Evolutionary conservation across 23 tunicate genomes (phyloP).

Genomic region (Clavelina lepadiformis): DNA sequence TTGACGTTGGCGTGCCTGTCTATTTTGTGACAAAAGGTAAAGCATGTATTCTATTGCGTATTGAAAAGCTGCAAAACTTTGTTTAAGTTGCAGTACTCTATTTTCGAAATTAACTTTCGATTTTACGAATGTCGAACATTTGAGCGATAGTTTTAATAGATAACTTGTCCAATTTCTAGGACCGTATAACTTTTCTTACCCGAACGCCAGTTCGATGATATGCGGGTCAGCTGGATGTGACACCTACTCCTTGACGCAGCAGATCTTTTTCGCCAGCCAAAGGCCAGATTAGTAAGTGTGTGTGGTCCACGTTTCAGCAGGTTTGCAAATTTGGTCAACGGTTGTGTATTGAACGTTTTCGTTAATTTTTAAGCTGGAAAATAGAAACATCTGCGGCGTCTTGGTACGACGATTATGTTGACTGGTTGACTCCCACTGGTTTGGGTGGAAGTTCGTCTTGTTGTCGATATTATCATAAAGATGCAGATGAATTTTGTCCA

Average conservation of each 20-base stretch:
- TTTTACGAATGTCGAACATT: not conserved
- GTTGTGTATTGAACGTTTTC: too few relatives aligned
- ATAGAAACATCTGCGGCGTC: constrained; percentile 91
- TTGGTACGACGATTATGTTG: constrained; percentile 97
- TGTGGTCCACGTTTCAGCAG: not conserved
- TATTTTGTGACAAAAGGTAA: constrained; percentile 94
- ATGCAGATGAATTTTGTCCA: constrained; percentile 66
- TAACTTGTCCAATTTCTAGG: constrained; percentile 38
- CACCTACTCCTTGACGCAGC: constrained; percentile 71
- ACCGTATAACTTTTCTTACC: constrained; percentile 69
- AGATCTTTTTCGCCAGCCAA: constrained; percentile 72
- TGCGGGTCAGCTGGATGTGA: constrained; percentile 73
- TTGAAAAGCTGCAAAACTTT: constrained; percentile 1
- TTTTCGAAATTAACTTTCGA: not conserved
- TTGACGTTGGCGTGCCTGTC: constrained; percentile 95
- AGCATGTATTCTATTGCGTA: not conserved
- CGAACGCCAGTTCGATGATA: constrained; percentile 38
- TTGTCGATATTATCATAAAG: constrained; percentile 30
- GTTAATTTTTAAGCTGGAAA: constrained; percentile 50
- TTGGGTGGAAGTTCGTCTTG: constrained; percentile 41
- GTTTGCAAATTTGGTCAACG: not conserved
- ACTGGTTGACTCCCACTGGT: constrained; percentile 71
- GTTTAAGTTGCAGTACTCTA: not conserved
- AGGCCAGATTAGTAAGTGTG: constrained; percentile 80
- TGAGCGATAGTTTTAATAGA: not conserved